Base-by-base conservation (phyloP, 2,888 invertebrate genomes). In the Dolichomitus sp. region DNA sequence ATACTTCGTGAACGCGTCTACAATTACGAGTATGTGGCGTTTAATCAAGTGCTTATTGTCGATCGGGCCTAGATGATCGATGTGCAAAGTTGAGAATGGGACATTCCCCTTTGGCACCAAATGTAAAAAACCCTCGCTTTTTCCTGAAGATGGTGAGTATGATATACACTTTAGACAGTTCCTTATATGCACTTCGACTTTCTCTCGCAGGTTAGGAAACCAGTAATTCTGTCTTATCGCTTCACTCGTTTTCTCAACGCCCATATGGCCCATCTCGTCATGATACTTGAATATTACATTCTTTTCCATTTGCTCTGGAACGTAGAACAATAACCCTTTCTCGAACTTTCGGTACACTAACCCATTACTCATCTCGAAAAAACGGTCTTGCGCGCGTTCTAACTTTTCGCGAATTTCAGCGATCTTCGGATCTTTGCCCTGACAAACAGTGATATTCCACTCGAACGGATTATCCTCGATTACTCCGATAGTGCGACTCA, bases 1-100 rank as follows among this genome's bases (percentile, higher is more conserved):
- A 61, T 86, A 90, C 80, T 90, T 91, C 0, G 89, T 86, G 63
- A 90, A 90, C 1, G 80, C 81, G 65, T 91, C 89, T 17, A 90
- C 74, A 7, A 90, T 77, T 12, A 86, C 85, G 11, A 91, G 84
- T 6, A 91, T 83, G 70, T 89, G 84, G 78, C 86, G 84, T 75
- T 91, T 90, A 27, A 91, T 85, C 7, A 87, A 63, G 57, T 87
- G 86, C 12, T 85, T 52, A 4, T 83, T 83, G n/a, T 87, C 80
- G 14, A 92, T 89, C 79, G 74, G 78, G 6, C 78, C 82, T 11
- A 82, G 48, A 69, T 85, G 83, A 14, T 87, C 85, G 9, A 85
- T 79, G 33, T 87, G 86, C 9, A 85, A 4, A 0, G 68, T 83
- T 5, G 30, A 50, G 27, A 86, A 88, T 17, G 85, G 86, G 2